Conservation (phyloP, 1,140 invertebrate species). For the Hylyphantes graminicola region DNA sequence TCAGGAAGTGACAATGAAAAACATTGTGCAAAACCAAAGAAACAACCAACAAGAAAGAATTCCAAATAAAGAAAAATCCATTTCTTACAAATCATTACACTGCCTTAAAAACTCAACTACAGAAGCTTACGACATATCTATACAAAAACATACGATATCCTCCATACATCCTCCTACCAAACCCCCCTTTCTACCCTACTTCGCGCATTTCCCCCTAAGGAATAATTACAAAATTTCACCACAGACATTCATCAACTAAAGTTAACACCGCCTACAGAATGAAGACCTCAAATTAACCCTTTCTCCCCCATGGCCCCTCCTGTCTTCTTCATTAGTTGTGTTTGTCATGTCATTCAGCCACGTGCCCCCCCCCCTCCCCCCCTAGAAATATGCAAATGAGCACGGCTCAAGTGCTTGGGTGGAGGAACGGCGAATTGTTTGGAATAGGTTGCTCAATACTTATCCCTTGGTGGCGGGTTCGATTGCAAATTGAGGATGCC, state of each 20-base stretch:
- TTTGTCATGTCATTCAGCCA: slow-evolving; percentile 27
- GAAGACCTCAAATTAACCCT: slow-evolving; percentile 27
- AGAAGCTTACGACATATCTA: too few species aligned
- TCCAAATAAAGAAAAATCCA: too few species aligned
- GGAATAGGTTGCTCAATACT: background rate
- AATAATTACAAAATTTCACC: background rate
- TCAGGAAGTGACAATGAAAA: too few species aligned
- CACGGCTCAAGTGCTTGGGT: background rate
- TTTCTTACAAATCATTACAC: too few species aligned
- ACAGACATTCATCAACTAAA: background rate
- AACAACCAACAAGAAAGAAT: too few species aligned
- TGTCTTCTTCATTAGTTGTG: slow-evolving; percentile 42
- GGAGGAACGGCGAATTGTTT: background rate
- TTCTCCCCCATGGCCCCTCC: background rate
- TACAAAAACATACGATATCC: background rate
- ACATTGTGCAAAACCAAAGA: too few species aligned
- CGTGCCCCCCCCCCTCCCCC: background rate
- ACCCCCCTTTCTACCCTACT: background rate
- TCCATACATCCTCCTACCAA: background rate
- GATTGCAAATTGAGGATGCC: slow-evolving; percentile 2
- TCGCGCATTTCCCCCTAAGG: background rate
- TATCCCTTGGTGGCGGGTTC: background rate
- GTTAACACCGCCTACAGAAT: background rate
- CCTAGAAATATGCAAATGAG: slow-evolving; percentile 47
- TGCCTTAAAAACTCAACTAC: background rate